Percentiles rank a stretch among this genome's conserved stretches.
These are phyloP conservation scores for Neosilurus hyrtlii DNA, from an alignment of 2,797 vertebrate species.

Conservation along the genomic window DNA sequence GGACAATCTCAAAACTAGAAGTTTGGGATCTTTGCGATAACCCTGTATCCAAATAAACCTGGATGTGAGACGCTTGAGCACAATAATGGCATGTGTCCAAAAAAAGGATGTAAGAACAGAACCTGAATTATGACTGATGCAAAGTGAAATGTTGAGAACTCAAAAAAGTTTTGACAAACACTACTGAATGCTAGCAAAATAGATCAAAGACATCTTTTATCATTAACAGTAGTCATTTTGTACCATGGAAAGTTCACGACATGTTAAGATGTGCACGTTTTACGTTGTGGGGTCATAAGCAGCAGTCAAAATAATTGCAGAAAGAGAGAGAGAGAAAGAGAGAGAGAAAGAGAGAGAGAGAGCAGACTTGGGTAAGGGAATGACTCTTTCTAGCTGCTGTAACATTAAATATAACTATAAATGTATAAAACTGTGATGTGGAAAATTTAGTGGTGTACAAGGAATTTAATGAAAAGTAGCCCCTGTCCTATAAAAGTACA, in stretches of 20 bases:
- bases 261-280: not conserved
- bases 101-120: not conserved
- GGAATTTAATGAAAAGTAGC: not conserved
- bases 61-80: not conserved
- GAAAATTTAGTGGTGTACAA: not conserved
- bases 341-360: not conserved
- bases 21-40: not conserved
- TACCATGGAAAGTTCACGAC: no score
- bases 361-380: not conserved
- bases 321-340: not conserved
- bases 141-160: no score
- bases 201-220: not conserved
- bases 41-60: not conserved
- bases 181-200: no score
- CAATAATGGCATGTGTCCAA: not conserved
- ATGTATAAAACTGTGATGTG: not conserved
- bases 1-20: not conserved
- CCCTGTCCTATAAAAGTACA: not conserved
- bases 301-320: no score
- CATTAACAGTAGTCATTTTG: not conserved
- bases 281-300: not conserved
- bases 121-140: not conserved
- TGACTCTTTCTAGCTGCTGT: not conserved
- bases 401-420: not conserved
- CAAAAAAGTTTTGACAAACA: no score